Conservation (phyloP, 2,888 invertebrate genomes). For the Eretmocerus hayati region DNA sequence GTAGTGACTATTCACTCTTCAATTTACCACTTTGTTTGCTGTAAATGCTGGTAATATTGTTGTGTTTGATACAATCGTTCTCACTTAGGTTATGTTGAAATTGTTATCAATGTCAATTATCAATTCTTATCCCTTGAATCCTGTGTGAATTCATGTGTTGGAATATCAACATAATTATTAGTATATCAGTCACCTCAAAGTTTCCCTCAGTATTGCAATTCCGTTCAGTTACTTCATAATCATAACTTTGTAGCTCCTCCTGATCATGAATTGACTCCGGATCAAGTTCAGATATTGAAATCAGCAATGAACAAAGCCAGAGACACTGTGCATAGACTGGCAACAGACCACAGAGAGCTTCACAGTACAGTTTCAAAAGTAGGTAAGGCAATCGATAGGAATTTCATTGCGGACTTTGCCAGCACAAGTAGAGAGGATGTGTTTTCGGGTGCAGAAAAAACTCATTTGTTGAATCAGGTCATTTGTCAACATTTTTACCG, state of each 20-base stretch:
- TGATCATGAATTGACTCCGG: conserved; percentile 61
- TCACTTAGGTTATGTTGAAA: no score
- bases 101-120: no score
- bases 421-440: conserved; percentile 80
- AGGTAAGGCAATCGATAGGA: conserved; percentile 93
- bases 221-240: no score
- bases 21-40: no score
- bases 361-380: conserved; percentile 85
- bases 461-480: conserved; percentile 72
- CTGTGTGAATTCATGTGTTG: no score
- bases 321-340: conserved; percentile 74
- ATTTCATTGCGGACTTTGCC: conserved; percentile 86
- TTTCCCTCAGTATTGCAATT: no score
- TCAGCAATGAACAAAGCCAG: conserved; percentile 72
- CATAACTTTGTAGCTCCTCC: conserved; percentile 56
- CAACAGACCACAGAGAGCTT: conserved; percentile 76
- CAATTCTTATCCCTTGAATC: no score
- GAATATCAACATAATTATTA: no score
- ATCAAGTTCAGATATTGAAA: conserved; percentile 65
- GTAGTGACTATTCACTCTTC: no score
- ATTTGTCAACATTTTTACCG: conserved; percentile 93
- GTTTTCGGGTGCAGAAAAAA: conserved; percentile 64
- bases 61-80: no score
- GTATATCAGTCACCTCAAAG: no score
- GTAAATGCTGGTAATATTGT: no score